phyloP scores from a whole-genome alignment of 2,113 vertebrate species.

The Ibidorhyncha struthersii region DNA sequence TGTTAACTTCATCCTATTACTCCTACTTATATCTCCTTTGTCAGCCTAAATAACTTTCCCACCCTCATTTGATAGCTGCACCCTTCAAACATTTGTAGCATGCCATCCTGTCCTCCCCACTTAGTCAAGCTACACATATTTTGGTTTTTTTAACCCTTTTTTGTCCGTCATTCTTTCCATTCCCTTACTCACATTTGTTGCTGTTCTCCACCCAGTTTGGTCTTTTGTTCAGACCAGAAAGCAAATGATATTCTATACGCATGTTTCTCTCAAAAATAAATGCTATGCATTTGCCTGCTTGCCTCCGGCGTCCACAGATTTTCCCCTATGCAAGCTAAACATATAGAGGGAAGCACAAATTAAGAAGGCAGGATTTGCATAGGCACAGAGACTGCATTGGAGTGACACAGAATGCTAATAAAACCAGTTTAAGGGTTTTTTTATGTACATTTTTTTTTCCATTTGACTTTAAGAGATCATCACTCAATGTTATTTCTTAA shows the following conservation, averaged over 20 bases:
- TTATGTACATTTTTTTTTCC: conserved; percentile 57
- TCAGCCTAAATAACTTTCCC: conserved; percentile 20
- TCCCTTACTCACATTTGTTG: neutral
- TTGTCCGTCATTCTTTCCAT: neutral
- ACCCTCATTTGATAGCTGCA: conserved; percentile 14
- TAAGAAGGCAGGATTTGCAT: conserved; percentile 39
- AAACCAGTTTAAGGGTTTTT: conserved; percentile 26
- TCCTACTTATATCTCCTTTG: conserved; percentile 24
- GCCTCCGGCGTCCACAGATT: neutral
- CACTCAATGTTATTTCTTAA: conserved; percentile 73
- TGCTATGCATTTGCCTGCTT: neutral
- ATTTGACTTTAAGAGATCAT: conserved; percentile 68
- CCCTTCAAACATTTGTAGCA: conserved; percentile 26
- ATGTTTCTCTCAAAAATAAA: conserved; percentile 7
- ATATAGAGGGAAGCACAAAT: neutral
- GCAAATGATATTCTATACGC: neutral
- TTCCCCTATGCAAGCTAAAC: neutral
- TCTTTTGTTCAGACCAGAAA: neutral
- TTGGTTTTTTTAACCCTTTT: neutral
- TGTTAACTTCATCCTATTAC: conserved; percentile 51
- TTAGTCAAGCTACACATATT: neutral
- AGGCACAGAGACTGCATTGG: neutral
- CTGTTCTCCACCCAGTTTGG: neutral
- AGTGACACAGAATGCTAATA: conserved; percentile 38
- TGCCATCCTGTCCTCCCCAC: neutral